phyloP scores from a whole-genome alignment of 2,888 invertebrate species.

The Volucella zonaria region DNA sequence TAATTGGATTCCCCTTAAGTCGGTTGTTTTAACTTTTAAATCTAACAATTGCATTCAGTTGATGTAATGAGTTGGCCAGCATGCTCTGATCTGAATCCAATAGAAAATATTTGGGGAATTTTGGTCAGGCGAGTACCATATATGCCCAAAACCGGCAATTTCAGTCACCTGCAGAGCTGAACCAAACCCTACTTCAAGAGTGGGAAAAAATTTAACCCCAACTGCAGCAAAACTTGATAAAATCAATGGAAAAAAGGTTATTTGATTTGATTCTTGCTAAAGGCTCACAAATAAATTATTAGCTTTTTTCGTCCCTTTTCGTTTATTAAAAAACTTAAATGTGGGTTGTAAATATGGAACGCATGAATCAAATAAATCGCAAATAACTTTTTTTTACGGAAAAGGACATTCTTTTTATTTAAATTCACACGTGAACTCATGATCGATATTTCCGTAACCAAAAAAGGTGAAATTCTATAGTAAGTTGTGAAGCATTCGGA shows the following conservation, averaged over 20 bases:
- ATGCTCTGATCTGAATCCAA: too few species aligned
- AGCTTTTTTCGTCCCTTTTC: not conserved
- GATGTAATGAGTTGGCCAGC: too few species aligned
- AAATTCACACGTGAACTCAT: too few species aligned
- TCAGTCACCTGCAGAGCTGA: not conserved
- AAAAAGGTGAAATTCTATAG: too few species aligned
- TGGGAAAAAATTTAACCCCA: not conserved
- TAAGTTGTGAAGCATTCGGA: too few species aligned
- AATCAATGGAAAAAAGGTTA: constrained; percentile 1
- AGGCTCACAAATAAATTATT: constrained; percentile 2
- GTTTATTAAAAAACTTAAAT: not conserved
- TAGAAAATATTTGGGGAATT: constrained; percentile 23
- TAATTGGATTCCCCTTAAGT: too few species aligned
- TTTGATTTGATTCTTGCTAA: not conserved
- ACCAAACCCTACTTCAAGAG: not conserved
- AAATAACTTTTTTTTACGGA: not conserved
- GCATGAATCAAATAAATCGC: not conserved
- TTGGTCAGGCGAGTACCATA: constrained; percentile 21
- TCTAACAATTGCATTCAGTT: too few species aligned
- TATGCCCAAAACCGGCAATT: constrained; percentile 13
- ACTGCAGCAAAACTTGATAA: not conserved
- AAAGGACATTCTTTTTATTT: not conserved
- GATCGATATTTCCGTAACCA: too few species aligned
- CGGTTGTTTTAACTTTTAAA: too few species aligned
- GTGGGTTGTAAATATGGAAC: not conserved